Percentiles rank a stretch among this genome's conserved stretches.
These are phyloP conservation scores for Pachyramphus minor DNA, from an alignment of 2,113 vertebrate genomes.

Conservation along the genomic window DNA sequence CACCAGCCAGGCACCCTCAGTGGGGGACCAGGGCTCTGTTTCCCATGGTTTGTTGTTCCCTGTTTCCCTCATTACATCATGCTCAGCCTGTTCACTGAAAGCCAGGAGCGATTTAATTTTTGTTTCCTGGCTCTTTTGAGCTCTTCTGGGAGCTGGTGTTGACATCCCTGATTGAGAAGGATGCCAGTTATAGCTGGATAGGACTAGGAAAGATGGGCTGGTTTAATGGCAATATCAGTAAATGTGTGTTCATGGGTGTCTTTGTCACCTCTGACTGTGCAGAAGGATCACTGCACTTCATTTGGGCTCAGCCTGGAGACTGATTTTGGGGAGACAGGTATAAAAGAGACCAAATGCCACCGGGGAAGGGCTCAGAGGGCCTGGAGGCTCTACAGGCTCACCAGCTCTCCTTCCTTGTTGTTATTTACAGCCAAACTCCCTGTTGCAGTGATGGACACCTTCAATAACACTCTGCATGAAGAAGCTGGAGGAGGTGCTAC, in stretches of 20 bases:
- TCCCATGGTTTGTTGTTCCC: not conserved
- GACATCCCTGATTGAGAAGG: not conserved
- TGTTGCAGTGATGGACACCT: not conserved
- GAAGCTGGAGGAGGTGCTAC: not conserved
- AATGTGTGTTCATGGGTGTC: not conserved
- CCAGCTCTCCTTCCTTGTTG: not conserved
- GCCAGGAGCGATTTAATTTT: not conserved
- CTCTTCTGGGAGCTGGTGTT: not conserved
- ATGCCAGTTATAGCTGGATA: not conserved
- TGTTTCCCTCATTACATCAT: not conserved
- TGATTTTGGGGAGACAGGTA: not conserved
- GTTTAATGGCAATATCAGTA: not conserved
- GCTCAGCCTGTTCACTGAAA: not conserved
- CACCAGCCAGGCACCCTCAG: fast-evolving
- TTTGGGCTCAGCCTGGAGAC: not conserved
- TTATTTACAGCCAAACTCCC: not conserved
- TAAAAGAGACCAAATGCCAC: not conserved
- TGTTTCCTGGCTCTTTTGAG: not conserved
- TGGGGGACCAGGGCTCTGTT: not conserved
- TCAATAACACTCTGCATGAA: not conserved
- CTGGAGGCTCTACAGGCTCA: fast-evolving
- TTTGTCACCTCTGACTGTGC: not conserved
- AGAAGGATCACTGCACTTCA: not conserved
- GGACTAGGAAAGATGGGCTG: not conserved
- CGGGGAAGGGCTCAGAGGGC: not conserved